Percentiles rank a stretch among this genome's conserved stretches.
Conservation (phyloP, 2,888 invertebrate species). For the Chouioia cunea region DNA sequence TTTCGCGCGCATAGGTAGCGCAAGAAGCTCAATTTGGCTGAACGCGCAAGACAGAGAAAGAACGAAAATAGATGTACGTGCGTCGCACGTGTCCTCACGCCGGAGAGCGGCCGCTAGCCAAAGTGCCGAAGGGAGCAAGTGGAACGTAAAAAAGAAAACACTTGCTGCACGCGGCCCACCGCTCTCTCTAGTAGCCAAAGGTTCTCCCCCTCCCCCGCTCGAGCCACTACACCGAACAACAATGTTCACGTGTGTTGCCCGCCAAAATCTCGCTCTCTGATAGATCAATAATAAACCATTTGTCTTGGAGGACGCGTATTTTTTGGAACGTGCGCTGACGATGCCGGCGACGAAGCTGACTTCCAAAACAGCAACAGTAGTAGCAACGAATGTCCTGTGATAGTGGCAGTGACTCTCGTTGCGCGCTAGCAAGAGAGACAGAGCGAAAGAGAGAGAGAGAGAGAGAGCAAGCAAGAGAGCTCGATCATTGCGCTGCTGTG, state of each 20-base stretch:
- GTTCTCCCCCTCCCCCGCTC: too few species aligned
- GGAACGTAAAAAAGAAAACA: constrained; percentile 20
- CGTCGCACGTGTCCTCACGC: constrained; percentile 39
- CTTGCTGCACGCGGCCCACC: constrained; percentile 36
- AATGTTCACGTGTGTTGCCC: constrained; percentile 57
- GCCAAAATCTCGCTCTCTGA: constrained; percentile 62
- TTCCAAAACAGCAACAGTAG: constrained; percentile 15
- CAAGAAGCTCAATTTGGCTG: too few species aligned
- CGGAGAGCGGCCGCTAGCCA: too few species aligned
- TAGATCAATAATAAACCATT: constrained; percentile 69
- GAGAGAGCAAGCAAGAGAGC: constrained; percentile 44
- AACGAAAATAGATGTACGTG: constrained; percentile 60
- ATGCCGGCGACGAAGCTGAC: constrained; percentile 45
- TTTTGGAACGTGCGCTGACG: constrained; percentile 53
- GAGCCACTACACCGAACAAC: too few species aligned
- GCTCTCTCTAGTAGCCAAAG: constrained; percentile 25
- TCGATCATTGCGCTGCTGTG: constrained; percentile 54
- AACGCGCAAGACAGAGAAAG: constrained; percentile 34
- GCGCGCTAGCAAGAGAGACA: background rate
- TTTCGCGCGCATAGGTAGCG: constrained; percentile 37
- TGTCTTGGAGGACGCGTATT: constrained; percentile 54
- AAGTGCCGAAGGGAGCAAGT: constrained; percentile 1
- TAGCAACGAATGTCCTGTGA: background rate
- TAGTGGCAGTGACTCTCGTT: constrained; percentile 1
- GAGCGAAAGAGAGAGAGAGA: constrained; percentile 31